These are phyloP conservation scores for Nymphalis c-album DNA, from an alignment of 2,888 invertebrate species.

Conservation along the genomic window DNA sequence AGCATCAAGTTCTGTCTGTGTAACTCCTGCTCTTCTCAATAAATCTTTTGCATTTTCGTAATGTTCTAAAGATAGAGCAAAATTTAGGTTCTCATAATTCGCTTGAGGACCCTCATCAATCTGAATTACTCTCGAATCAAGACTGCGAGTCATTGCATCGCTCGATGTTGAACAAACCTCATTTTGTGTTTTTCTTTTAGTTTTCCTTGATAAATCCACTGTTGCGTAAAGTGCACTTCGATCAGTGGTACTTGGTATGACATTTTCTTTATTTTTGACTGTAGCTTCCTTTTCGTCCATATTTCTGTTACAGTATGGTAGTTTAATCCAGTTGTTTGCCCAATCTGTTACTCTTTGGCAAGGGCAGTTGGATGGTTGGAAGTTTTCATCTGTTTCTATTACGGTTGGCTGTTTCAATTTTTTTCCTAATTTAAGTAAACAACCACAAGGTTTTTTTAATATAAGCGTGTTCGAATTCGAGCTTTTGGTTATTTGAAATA, in stretches of 20 bases:
- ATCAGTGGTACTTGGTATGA: conserved; percentile 58
- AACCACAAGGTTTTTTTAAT: conserved; percentile 86
- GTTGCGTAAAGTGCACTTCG: conserved; percentile 85
- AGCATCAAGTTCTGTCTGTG: conserved; percentile 75
- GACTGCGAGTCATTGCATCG: conserved; percentile 31
- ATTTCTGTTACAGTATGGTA: conserved; percentile 80
- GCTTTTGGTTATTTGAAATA: conserved; percentile 71
- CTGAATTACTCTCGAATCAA: conserved; percentile 37
- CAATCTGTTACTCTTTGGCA: conserved; percentile 84
- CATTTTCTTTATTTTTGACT: conserved; percentile 80
- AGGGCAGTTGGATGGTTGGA: conserved; percentile 73
- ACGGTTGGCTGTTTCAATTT: conserved; percentile 60
- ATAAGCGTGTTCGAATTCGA: conserved; percentile 81
- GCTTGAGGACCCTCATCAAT: conserved; percentile 70
- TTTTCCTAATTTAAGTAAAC: conserved; percentile 80
- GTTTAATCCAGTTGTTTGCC: conserved; percentile 83
- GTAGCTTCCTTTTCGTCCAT: conserved; percentile 52
- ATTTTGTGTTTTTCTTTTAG: conserved; percentile 67
- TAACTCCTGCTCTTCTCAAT: conserved; percentile 79
- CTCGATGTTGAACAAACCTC: conserved; percentile 36
- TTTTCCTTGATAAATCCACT: conserved; percentile 84
- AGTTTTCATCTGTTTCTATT: conserved; percentile 62
- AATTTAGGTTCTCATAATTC: conserved; percentile 88
- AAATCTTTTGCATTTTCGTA: conserved; percentile 90
- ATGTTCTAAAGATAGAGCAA: conserved; percentile 88